phyloP scores from a whole-genome alignment of 2,888 invertebrate genomes.

The Epistrophe grossulariae region DNA sequence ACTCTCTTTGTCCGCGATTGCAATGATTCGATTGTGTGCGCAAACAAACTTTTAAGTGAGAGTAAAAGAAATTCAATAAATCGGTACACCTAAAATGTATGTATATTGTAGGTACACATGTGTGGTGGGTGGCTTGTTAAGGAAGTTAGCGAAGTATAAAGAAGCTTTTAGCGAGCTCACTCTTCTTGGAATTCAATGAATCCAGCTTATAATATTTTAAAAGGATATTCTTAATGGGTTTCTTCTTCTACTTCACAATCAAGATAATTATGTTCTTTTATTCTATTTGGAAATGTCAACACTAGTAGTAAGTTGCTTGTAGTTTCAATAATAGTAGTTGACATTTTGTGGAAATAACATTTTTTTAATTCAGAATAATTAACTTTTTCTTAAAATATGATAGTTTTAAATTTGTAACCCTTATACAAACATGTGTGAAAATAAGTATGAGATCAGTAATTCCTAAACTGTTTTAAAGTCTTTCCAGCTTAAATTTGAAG shows the following conservation, averaged over 20 bases:
- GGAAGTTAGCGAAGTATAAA: slow-evolving; percentile 46
- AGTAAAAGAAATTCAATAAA: slow-evolving; percentile 2
- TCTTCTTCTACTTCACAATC: slow-evolving; percentile 36
- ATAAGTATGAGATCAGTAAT: too few relatives aligned
- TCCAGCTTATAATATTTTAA: slow-evolving; percentile 60
- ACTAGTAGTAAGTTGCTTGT: too few relatives aligned
- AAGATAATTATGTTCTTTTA: not conserved
- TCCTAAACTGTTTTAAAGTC: too few relatives aligned
- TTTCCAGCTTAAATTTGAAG: too few relatives aligned
- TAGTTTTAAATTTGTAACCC: too few relatives aligned
- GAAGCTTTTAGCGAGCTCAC: slow-evolving; percentile 7
- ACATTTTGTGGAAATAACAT: too few relatives aligned
- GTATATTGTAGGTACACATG: not conserved
- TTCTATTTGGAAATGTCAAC: not conserved
- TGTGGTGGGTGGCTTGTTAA: slow-evolving; percentile 34
- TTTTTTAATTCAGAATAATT: too few relatives aligned
- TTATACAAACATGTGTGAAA: too few relatives aligned
- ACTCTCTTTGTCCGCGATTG: slow-evolving; percentile 44
- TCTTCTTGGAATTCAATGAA: slow-evolving; percentile 49
- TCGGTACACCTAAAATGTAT: not conserved
- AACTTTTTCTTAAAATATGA: too few relatives aligned
- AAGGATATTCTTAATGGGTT: slow-evolving; percentile 69
- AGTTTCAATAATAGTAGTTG: too few relatives aligned
- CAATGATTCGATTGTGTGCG: slow-evolving; percentile 40
- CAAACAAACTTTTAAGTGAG: slow-evolving; percentile 28